These are phyloP conservation scores for Typhlichthys eigenmanni DNA, from an alignment of 2,797 vertebrate genomes.

Conservation along the genomic window DNA sequence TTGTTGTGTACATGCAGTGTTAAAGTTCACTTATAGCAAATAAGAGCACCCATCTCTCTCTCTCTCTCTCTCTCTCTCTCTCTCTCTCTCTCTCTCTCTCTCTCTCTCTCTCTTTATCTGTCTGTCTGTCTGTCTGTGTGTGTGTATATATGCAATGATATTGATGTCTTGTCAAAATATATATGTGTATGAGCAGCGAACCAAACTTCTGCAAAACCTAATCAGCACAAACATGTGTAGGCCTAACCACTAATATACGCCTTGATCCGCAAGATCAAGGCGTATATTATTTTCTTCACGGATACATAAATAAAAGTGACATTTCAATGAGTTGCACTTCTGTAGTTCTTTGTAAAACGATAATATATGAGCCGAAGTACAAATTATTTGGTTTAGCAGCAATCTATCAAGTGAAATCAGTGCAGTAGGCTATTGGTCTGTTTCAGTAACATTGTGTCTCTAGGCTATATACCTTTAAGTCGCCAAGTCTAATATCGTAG, in stretches of 20 bases:
- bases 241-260: conserved; percentile 22
- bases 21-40: neutral
- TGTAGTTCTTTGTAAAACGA: conserved; percentile 89
- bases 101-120: conserved; percentile 5
- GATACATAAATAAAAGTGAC: conserved; percentile 87
- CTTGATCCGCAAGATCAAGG: neutral
- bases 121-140: neutral
- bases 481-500: conserved; percentile 13
- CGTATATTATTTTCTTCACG: too few relatives aligned
- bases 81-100: neutral
- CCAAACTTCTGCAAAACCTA: conserved; percentile 37
- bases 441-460: too few relatives aligned
- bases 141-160: too few relatives aligned
- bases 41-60: conserved; percentile 5
- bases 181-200: conserved; percentile 15
- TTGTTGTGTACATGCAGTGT: conserved; percentile 20
- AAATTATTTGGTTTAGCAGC: conserved; percentile 87
- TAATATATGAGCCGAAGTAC: conserved; percentile 90
- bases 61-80: neutral
- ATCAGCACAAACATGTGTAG: neutral
- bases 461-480: neutral
- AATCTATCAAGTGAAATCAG: conserved; percentile 87
- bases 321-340: conserved; percentile 85
- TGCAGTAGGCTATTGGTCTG: conserved; percentile 77
- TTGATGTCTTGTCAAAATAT: too few relatives aligned